A percentile compares a stretch with the other conserved stretches of the same genome.
These are phyloP conservation scores for Novumbra hubbsi DNA, from an alignment of 2,797 vertebrate species.

Conservation along the genomic window DNA sequence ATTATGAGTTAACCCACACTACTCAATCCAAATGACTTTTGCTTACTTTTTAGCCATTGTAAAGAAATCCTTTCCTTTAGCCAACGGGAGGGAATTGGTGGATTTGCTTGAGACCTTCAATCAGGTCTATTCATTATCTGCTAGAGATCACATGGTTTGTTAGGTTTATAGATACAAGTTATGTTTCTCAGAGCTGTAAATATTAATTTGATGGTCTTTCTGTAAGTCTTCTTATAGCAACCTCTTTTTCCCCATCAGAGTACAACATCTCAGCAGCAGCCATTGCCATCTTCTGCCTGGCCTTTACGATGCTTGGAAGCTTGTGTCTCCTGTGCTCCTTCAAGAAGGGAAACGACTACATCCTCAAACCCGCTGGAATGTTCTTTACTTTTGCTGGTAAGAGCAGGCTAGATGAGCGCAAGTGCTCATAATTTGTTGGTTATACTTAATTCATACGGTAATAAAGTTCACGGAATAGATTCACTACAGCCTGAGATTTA, in stretches of 20 bases:
- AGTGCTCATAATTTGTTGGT: not conserved
- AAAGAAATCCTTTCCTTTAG: too few relatives aligned
- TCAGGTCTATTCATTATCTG: too few relatives aligned
- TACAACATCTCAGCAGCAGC: slow-evolving; percentile 98
- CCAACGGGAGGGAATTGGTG: too few relatives aligned
- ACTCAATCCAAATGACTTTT: not conserved
- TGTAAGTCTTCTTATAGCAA: not conserved
- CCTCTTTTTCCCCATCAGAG: slow-evolving; percentile 67
- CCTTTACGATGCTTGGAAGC: slow-evolving; percentile 85
- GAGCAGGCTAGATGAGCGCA: not conserved
- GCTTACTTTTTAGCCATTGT: not conserved
- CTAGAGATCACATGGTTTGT: too few relatives aligned
- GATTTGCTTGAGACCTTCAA: too few relatives aligned
- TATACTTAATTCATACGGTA: not conserved
- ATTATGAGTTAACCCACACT: not conserved
- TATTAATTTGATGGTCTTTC: not conserved
- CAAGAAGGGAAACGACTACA: slow-evolving; percentile 83
- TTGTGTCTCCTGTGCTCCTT: slow-evolving; percentile 82
- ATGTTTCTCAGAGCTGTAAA: not conserved
- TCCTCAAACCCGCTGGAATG: slow-evolving; percentile 93
- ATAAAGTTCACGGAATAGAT: not conserved
- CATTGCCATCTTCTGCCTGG: slow-evolving; percentile 91
- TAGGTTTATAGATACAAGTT: too few relatives aligned
- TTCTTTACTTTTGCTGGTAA: slow-evolving; percentile 92
- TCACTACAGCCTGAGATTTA: not conserved